These are phyloP conservation scores for Eurypyga helias DNA, from an alignment of 2,113 vertebrate species.

Conservation along the genomic window DNA sequence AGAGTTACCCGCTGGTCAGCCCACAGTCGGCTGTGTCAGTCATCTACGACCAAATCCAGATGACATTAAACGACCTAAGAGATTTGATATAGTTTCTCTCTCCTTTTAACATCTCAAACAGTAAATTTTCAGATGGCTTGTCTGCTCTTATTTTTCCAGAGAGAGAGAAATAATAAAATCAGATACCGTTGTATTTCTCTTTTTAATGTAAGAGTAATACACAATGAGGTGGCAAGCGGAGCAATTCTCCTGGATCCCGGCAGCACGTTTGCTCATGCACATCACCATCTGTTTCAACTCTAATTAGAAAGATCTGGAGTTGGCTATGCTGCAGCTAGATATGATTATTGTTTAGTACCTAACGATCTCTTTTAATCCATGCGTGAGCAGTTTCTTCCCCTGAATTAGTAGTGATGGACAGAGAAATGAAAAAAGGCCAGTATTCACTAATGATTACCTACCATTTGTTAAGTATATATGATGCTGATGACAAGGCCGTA, in stretches of 20 bases:
- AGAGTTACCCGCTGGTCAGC: background rate
- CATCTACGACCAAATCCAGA: background rate
- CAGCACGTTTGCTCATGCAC: conserved; percentile 13
- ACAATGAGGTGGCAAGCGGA: background rate
- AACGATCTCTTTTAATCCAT: conserved; percentile 17
- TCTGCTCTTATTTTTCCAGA: background rate
- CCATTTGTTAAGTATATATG: background rate
- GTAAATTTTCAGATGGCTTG: background rate
- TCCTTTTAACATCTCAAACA: background rate
- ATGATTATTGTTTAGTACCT: conserved; percentile 24
- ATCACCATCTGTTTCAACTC: conserved; percentile 41
- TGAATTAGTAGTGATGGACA: conserved; percentile 16
- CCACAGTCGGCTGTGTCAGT: background rate
- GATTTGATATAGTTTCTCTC: background rate
- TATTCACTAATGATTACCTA: background rate
- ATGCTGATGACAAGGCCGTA: background rate
- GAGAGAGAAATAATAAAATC: background rate
- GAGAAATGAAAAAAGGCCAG: background rate
- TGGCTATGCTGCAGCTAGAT: background rate
- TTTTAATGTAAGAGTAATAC: background rate
- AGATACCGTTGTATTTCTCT: background rate
- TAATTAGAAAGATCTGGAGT: conserved; percentile 16
- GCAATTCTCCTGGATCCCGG: background rate
- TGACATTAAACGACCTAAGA: background rate
- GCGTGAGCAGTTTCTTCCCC: background rate